Base-by-base conservation (phyloP, 1,140 invertebrate species). In the Batillaria attramentaria region DNA sequence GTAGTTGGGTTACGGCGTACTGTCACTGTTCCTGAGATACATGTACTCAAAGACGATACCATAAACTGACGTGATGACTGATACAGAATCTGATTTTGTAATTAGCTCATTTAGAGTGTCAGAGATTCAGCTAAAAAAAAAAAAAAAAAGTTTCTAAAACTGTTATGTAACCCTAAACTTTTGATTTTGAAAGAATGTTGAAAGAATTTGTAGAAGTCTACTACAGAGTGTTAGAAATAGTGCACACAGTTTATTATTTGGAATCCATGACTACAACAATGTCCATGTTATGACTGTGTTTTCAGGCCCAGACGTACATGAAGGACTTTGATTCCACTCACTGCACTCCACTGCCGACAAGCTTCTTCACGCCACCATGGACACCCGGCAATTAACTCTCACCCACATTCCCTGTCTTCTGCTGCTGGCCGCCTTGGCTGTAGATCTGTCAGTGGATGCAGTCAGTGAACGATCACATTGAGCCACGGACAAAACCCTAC, bases 281-380 rank as follows among this genome's bases (percentile, higher is more conserved):
- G 24, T 13, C 13, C 46, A 50, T 50, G 10, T 50, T 24, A 50
- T 50, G 62, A 72, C 73, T 77, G 57, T 76, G 46, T 72, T 84
- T 84, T 35, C 79, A 89, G 88, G 93, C 95, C 65, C 92, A 92
- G 33, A 95, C 95, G 87, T 94, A 98, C 91, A 94, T 98, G 93
- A 93, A 94, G 79, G 96, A 99, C 90, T 97, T 94, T 87, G 93
- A 94, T 83, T 95, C 96, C 0, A 94, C 95, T 16, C 97, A 99
- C 90, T 98, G 97, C 91, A 94, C 94, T 24, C 95, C 95, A 39
- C 91, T 98, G 74, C 94, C 95, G 2, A 83, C 91, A 10, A 92
- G 94, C 77, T 93, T 94, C 83, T 96, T 97, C 87, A 91, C 93
- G 81, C 86, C 92, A 86, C 95, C 95, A 28, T 93, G 92, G 91